These are phyloP conservation scores for Alitta virens DNA, from an alignment of 2,888 invertebrate species.

Conservation along the genomic window DNA sequence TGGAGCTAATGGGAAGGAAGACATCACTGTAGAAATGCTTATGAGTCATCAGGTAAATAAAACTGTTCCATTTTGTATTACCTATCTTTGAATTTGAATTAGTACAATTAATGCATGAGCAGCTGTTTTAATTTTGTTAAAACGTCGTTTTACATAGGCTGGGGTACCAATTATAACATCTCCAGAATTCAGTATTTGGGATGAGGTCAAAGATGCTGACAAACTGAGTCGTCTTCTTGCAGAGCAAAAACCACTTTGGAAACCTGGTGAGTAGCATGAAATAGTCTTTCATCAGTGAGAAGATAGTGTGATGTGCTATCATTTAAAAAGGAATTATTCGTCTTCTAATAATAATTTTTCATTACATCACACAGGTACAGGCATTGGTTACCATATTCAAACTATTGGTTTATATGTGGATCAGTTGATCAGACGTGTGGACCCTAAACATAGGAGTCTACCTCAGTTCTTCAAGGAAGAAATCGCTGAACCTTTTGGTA, in stretches of 20 bases:
- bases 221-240: neutral
- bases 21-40: conserved; percentile 54
- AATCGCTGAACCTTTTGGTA: conserved; percentile 44
- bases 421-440: conserved; percentile 53
- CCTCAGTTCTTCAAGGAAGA: conserved; percentile 54
- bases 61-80: too few species aligned
- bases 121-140: too few species aligned
- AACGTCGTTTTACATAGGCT: too few species aligned
- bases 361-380: conserved; percentile 37
- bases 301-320: too few species aligned
- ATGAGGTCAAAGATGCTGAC: neutral
- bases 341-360: too few species aligned
- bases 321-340: too few species aligned
- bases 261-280: too few species aligned
- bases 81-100: too few species aligned
- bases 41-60: conserved; percentile 53
- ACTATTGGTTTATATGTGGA: conserved; percentile 57
- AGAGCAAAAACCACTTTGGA: neutral
- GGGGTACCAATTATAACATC: too few species aligned
- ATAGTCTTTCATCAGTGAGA: too few species aligned
- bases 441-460: conserved; percentile 52
- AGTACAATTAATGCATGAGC: too few species aligned
- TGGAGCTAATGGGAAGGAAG: conserved; percentile 53
- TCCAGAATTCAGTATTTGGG: neutral
- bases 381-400: conserved; percentile 56